These are phyloP conservation scores for Sinocyclocheilus grahami DNA, from an alignment of 2,113 vertebrate genomes.

Conservation along the genomic window DNA sequence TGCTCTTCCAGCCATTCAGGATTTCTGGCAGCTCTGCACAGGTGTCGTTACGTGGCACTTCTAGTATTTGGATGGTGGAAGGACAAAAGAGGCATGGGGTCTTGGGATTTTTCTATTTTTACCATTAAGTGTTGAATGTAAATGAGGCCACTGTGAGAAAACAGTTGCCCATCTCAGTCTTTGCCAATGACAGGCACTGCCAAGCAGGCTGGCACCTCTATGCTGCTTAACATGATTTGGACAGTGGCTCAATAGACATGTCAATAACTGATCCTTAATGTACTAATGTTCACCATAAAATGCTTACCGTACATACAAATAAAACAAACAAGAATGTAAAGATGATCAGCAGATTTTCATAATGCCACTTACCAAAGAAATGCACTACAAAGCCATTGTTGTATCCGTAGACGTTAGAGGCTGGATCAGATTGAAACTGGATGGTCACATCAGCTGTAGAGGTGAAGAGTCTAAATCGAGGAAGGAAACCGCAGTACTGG, in stretches of 20 bases:
- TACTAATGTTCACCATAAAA: too few species aligned
- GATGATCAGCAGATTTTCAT: background rate
- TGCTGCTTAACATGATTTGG: constrained; percentile 57
- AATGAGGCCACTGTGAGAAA: constrained; percentile 45
- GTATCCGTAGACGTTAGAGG: constrained; percentile 84
- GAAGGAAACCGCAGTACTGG: constrained; percentile 85
- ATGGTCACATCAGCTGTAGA: constrained; percentile 92
- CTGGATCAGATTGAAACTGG: constrained; percentile 96
- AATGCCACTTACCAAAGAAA: constrained; percentile 86
- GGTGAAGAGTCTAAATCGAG: constrained; percentile 91
- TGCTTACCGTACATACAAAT: too few species aligned
- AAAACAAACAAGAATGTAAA: background rate
- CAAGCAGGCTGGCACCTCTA: constrained; percentile 56
- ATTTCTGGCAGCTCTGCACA: constrained; percentile 94
- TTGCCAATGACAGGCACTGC: constrained; percentile 54
- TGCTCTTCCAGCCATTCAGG: constrained; percentile 93
- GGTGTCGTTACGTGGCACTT: constrained; percentile 94
- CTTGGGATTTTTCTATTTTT: constrained; percentile 2
- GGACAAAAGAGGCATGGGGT: background rate
- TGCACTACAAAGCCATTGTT: constrained; percentile 94
- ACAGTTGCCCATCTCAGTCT: constrained; percentile 61
- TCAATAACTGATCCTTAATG: too few species aligned
- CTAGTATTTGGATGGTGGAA: constrained; percentile 67
- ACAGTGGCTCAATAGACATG: background rate
- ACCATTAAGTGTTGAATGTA: constrained; percentile 25